Evolutionary conservation across 2,797 vertebrate genomes (phyloP).

Genomic region (Halcyon leucocephala): DNA sequence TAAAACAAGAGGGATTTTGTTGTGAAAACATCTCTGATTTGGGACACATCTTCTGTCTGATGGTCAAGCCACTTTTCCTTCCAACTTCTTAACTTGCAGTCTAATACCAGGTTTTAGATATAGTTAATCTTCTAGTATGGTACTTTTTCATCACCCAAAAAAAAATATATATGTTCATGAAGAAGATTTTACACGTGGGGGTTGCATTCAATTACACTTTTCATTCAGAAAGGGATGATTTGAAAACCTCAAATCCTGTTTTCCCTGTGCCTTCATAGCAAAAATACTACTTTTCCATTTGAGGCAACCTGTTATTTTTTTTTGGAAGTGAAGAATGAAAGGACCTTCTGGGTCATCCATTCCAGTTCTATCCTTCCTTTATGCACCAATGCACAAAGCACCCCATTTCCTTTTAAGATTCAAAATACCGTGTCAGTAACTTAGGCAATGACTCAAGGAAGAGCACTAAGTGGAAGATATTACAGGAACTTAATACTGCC

Average conservation of each 20-base stretch:
- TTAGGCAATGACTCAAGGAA: background rate
- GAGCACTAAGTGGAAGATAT: background rate
- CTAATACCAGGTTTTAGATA: background rate
- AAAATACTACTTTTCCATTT: background rate
- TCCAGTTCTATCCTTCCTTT: background rate
- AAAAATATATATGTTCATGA: background rate
- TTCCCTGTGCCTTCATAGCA: background rate
- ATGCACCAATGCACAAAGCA: background rate
- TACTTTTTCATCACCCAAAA: background rate
- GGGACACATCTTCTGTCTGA: background rate
- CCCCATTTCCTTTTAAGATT: slow-evolving; percentile 3
- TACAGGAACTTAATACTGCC: background rate
- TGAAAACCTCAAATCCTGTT: background rate
- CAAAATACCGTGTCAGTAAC: background rate
- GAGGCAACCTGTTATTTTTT: background rate
- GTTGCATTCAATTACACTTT: background rate
- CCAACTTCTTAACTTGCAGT: background rate
- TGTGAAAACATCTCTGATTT: background rate
- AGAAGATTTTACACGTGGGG: background rate
- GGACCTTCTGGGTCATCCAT: background rate
- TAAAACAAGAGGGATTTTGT: background rate
- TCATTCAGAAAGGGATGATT: background rate
- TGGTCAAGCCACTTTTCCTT: background rate
- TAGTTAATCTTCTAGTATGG: background rate
- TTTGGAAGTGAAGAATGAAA: background rate